Percentiles rank a stretch among this genome's conserved stretches.
These are phyloP conservation scores for Diceros bicornis DNA, from an alignment of 2,797 vertebrate species.

Conservation along the genomic window DNA sequence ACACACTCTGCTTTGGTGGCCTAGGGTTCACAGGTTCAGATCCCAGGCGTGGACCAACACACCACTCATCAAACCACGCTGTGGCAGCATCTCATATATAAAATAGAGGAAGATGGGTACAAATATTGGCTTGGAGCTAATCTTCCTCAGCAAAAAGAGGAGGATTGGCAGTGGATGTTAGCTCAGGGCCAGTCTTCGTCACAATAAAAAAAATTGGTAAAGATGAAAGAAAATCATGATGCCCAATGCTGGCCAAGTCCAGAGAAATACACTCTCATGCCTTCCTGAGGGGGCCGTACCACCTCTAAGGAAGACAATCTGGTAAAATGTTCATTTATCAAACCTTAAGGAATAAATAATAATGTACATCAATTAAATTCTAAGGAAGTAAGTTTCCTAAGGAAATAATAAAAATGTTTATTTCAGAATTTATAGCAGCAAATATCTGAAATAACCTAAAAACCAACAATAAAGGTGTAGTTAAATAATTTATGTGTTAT, in stretches of 20 bases:
- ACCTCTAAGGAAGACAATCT: constrained; percentile 15
- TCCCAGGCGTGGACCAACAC: too few species aligned
- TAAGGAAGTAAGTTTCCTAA: not conserved
- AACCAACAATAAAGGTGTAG: not conserved
- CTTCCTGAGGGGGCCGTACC: not conserved
- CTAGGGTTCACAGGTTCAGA: too few species aligned
- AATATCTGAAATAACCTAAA: constrained; percentile 9
- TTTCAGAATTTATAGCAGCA: constrained; percentile 3
- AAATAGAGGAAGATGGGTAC: too few species aligned
- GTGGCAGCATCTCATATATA: too few species aligned
- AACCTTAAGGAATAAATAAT: not conserved
- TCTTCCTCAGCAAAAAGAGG: too few species aligned
- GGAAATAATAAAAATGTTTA: constrained; percentile 39
- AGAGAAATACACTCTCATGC: not conserved
- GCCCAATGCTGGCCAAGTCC: not conserved
- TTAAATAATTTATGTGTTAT: constrained; percentile 22
- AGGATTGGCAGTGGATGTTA: too few species aligned
- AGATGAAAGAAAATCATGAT: not conserved
- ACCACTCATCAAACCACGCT: too few species aligned
- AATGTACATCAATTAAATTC: not conserved
- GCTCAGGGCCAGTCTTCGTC: too few species aligned
- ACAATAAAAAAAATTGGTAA: not conserved
- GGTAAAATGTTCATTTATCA: not conserved
- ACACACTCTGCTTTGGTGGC: too few species aligned
- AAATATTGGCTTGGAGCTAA: too few species aligned